phyloP scores from a whole-genome alignment of 23 tunicate species.

The Corella eumyota region DNA sequence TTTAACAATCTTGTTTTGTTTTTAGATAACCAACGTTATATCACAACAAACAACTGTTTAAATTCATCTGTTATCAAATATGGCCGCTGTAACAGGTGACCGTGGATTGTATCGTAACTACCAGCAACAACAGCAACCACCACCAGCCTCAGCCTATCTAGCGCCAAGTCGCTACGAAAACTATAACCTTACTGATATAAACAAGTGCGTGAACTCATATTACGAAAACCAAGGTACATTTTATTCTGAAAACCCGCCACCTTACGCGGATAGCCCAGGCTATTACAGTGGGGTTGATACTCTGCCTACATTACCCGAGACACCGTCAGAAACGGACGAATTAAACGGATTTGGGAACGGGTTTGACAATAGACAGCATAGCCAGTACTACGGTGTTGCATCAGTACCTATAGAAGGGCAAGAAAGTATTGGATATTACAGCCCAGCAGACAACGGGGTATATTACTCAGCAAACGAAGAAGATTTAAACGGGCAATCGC shows the following conservation, averaged over 20 bases:
- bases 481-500: neutral
- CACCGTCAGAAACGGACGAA: constrained; percentile 7
- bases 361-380: neutral
- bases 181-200: neutral
- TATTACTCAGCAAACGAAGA: constrained; percentile 15
- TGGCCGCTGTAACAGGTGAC: constrained; percentile 9
- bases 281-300: neutral
- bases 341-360: neutral
- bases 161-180: neutral
- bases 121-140: neutral
- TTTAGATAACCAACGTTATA: too few species aligned
- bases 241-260: too few species aligned
- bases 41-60: too few species aligned
- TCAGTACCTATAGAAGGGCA: neutral
- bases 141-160: neutral
- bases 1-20: too few species aligned
- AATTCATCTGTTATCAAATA: too few species aligned
- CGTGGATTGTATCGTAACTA: neutral
- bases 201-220: too few species aligned
- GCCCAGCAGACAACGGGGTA: constrained; percentile 3
- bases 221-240: too few species aligned
- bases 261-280: neutral
- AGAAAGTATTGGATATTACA: constrained; percentile 8
- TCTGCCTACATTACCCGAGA: constrained; percentile 8
- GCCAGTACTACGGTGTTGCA: neutral